Base-by-base conservation (phyloP, 2,888 invertebrate species). In the Rotaria sp. region DNA sequence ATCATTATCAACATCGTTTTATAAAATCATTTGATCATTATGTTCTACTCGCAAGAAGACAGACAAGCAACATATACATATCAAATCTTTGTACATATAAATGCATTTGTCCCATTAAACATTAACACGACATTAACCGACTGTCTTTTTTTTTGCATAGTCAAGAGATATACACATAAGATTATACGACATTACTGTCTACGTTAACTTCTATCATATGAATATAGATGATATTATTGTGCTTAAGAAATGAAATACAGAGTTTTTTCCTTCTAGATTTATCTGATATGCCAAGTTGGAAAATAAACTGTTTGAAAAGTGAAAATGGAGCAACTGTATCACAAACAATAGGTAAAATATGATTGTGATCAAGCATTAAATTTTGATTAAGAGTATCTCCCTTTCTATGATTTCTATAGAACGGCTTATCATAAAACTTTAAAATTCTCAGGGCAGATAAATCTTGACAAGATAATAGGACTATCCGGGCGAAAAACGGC, bases 241-340 rank as follows among this genome's bases (percentile, higher is more conserved):
- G 35, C 11, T 13, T 13, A 13, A 26, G 18, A 30, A 30, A 18
- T 18, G 67, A 35, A 30, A 30, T 67, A 30, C 4, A 15, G 2
- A 30, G 15, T 18, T 15, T 67, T 35, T 67, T 35, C 35, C 13
- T 30, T n/a, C n/a, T 67, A 67, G 67, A 67, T 67, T 21, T 30
- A 21, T 35, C 35, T 15, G n/a, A 38, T 80, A 80, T 80, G 80
- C 80, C 80, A 26, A 80, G 21, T 45, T 80, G 80, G 80, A 80
- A 80, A 45, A 80, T 80, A n/a, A 38, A 45, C n/a, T 80, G 80
- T 80, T 45, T 80, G 13, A 80, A 80, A 80, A 80, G 80, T 80
- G 38, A 38, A 1, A 1, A 67, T 67, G 35, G 21, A 21, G 21
- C 35, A 35, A 38, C 15, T 35, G 0, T 21, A 67, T 35, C 67